Base-by-base conservation (phyloP, 1,140 invertebrate genomes). In the Papilio dardanus region DNA sequence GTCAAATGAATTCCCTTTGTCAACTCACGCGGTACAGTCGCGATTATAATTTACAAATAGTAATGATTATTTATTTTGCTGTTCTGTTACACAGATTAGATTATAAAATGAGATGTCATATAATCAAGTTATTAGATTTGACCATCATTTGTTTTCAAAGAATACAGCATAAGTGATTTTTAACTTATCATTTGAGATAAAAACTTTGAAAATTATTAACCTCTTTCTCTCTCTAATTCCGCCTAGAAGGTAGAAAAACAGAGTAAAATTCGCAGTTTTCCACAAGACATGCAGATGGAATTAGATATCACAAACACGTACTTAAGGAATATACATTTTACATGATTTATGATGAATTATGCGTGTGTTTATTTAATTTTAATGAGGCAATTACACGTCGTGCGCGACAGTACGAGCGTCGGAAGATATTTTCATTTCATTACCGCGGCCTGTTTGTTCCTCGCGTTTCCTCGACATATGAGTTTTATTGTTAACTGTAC, bases 381-480 rank as follows among this genome's bases (percentile, higher is more conserved):
- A 24, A 54, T 54, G 50, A 62, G 24, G 54, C 54, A 62, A 28
- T 62, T 62, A 62, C 54, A 62, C 24, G 54, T 62, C 12, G 54
- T 62, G 12, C 21, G 21, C 54, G 54, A 62, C 54, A 14, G 54
- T 62, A 62, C 54, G 24, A 50, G 46, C 54, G 24, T 28, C 24
- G 54, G 54, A 62, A 28, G 54, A 62, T 62, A 62, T 62, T 62
- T 62, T 62, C 54, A 62, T 62, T 62, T 62, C 54, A 62, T 62
- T 62, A 62, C 54, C 16, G 54, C 24, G 54, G 54, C 21, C 35
- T 19, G 33, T 69, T 69, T 69, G 67, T 69, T 69, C 54, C 54
- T 62, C 54, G 35, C 10, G 33, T 69, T 40, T 40, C 67, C n/a
- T 19, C 67, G 67, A 69, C 67, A 69, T 40, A 37, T 21, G 31